Base-by-base conservation (phyloP, 2,888 invertebrate species). In the Zootermopsis nevadensis region DNA sequence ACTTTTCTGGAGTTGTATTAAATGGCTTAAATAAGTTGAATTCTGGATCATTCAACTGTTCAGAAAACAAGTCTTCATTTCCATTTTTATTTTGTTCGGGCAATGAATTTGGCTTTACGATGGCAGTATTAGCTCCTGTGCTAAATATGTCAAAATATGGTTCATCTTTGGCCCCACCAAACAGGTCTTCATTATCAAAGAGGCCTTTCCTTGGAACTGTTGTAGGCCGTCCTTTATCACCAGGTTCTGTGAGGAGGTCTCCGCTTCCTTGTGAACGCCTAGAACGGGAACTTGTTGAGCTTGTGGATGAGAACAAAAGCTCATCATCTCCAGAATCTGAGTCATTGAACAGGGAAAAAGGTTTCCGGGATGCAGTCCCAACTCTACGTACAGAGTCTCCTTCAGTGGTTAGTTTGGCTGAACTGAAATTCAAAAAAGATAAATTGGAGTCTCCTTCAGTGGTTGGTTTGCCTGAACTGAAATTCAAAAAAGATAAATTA, bases 91-190 rank as follows among this genome's bases (percentile, higher is more conserved):
- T 74, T 38, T n/a, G 8, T 60, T 60, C n/a, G 10, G 60, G 48
- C 15, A 48, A 48, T 66, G 66, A 66, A 66, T 10, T 66, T 7
- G 69, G 38, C 27, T 74, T 74, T 74, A 38, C 24, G 12, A 31
- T 12, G 1, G 48, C n/a, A 48, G 10, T n/a, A 38, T 35, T 27
- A 38, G 19, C 7, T 42, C n/a, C 69, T 81, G 69, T 86, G 80
- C 86, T 86, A 86, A 90, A 89, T 67, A 90, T 86, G 86, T 89
- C 89, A 80, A 88, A 88, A 81, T 87, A 87, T 84, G 89, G 89
- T 31, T 88, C 84, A 77, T 85, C 84, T 31, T 82, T 83, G 60
- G 84, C 85, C 30, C 60, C 33, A 30, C 53, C 60, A 48, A 84
- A 86, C 27, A 86, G 79, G 74, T 84, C 84, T 76, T 86, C 86